Evolutionary conservation across 1,140 invertebrate genomes (phyloP).

Genomic region (Drosophila repleta): DNA sequence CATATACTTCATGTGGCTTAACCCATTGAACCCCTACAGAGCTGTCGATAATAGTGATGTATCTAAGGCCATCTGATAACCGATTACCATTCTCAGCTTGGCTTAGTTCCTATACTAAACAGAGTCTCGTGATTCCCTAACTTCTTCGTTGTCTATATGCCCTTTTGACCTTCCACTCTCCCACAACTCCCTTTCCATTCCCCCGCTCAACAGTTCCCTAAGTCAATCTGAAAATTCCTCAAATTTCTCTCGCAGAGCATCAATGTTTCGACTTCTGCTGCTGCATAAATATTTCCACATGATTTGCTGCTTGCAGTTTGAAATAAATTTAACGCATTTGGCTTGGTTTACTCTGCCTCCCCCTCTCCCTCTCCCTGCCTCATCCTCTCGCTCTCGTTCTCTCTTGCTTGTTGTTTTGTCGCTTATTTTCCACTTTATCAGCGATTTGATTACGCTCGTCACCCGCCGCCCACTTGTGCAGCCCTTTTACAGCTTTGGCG

Average conservation of each 20-base stretch:
- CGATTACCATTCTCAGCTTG: too few species aligned
- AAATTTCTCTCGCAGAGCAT: background rate
- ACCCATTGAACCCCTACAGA: too few species aligned
- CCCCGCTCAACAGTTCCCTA: too few species aligned
- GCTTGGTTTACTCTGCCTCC: background rate
- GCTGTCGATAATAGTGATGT: too few species aligned
- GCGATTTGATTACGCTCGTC: conserved; percentile 62
- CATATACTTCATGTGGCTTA: too few species aligned
- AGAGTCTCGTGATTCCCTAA: too few species aligned
- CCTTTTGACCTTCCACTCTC: too few species aligned
- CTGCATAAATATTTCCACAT: background rate
- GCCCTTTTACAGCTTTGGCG: conserved; percentile 25
- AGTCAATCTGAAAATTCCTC: too few species aligned
- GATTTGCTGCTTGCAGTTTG: background rate
- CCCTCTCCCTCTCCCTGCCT: background rate
- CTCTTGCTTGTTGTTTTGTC: conserved; percentile 44
- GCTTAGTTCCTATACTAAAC: too few species aligned
- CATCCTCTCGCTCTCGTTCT: background rate
- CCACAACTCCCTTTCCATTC: too few species aligned
- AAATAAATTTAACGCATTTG: conserved; percentile 17
- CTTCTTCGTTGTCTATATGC: too few species aligned
- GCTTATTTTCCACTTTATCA: conserved; percentile 79
- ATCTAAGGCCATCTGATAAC: too few species aligned
- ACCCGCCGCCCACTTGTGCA: background rate
- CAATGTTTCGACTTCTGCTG: background rate